Base-by-base conservation (phyloP, 2,113 vertebrate species). In the Pelobates fuscus region DNA sequence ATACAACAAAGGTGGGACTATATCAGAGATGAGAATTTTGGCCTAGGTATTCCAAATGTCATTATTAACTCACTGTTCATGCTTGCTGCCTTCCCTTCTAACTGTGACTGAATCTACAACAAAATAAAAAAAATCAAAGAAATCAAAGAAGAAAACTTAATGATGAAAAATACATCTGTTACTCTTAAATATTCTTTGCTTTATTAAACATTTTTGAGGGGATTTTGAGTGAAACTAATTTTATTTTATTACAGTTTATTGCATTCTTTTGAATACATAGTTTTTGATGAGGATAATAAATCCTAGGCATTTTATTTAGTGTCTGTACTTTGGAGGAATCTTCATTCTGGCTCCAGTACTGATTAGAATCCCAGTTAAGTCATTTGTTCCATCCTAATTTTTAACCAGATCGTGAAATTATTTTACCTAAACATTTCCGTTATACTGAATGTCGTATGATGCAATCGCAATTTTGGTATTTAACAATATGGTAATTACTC, bases 371-470 rank as follows among this genome's bases (percentile, higher is more conserved):
- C 65, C 67, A 59, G 21, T 8, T 37, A 59, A 57, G 49, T 58
- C 49, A 59, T 57, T 59, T 69, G 20, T 69, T 67, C 26, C 37
- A 65, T 65, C 52, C 46, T 7, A 67, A 26, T 23, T 6, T 37
- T 21, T 67, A 52, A 52, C 65, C 21, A 69, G 46, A 57, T 12
- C 5, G 20, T 25, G 2, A 14, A 41, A 57, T 57, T 17, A 58
- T 11, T 37, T 23, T 2, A 57, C 5, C 67, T 30, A 57, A 37
- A 41, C 26, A 57, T 37, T 43, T 20, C 21, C n/a, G 15, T 7
- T 21, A 23, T 57, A 57, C 20, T 2, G 10, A 20, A 41, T 30
- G 23, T 25, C 21, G 21, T 57, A 24, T 8, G 23, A 37, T 41
- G 54, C 37, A 25, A 69, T 25, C 2, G 52, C 17, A 2, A 57